phyloP scores from a whole-genome alignment of 2,113 vertebrate species.

The Plestiodon gilberti region DNA sequence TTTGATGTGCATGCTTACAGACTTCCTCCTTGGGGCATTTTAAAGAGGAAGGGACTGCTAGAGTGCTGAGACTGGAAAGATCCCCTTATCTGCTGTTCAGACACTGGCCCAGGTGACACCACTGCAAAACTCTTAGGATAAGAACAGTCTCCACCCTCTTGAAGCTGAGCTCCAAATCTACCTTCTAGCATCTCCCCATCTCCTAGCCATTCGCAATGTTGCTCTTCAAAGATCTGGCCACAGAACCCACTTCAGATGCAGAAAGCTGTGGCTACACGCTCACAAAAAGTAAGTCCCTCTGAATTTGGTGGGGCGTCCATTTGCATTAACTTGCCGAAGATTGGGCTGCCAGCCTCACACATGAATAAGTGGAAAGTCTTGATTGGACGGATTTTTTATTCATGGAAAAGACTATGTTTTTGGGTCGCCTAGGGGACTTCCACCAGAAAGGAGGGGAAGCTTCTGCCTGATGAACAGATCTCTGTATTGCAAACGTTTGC shows the following conservation, averaged over 20 bases:
- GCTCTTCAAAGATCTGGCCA: neutral
- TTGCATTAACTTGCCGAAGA: neutral
- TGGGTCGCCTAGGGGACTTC: neutral
- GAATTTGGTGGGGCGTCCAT: neutral
- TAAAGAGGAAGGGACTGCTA: conserved; percentile 58
- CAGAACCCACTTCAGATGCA: neutral
- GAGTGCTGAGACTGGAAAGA: conserved; percentile 33
- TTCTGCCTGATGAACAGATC: neutral
- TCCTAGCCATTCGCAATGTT: neutral
- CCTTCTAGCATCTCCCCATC: neutral
- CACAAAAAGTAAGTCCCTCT: neutral
- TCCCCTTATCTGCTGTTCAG: conserved; percentile 35
- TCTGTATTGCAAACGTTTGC: neutral
- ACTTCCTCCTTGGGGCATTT: conserved; percentile 11
- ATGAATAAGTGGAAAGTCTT: neutral
- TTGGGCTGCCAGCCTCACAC: neutral
- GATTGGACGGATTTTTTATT: neutral
- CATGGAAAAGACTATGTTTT: neutral
- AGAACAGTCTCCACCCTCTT: neutral
- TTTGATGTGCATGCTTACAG: conserved; percentile 8
- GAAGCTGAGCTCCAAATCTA: fast-evolving
- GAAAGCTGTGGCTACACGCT: neutral
- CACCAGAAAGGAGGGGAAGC: neutral
- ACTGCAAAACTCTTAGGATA: conserved; percentile 15
- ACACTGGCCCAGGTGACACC: conserved; percentile 6